Conservation (phyloP, 2,888 invertebrate genomes). For the Spodoptera exigua region DNA sequence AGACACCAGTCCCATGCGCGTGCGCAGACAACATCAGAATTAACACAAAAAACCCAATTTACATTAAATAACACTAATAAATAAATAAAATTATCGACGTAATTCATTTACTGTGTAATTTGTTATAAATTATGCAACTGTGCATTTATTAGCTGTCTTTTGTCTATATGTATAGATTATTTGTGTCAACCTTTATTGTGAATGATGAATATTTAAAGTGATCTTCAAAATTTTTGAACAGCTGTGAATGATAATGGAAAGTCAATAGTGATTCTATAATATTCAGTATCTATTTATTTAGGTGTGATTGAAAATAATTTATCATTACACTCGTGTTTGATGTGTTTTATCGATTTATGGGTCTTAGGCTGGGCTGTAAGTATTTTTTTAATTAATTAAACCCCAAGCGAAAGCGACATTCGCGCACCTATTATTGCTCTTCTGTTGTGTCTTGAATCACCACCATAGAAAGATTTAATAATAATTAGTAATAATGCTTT, state of each 20-base stretch:
- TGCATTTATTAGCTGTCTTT: constrained; percentile 20
- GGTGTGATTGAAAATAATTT: constrained; percentile 1
- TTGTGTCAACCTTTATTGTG: not conserved
- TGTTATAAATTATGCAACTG: constrained; percentile 17
- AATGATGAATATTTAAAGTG: constrained; percentile 12
- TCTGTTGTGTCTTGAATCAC: too few species aligned
- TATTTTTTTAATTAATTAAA: too few species aligned
- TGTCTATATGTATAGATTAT: constrained; percentile 1
- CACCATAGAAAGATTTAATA: too few species aligned
- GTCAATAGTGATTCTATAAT: not conserved
- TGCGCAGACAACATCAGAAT: not conserved
- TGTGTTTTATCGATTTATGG: too few species aligned
- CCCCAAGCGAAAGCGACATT: too few species aligned
- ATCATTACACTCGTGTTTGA: not conserved
- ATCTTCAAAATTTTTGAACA: not conserved
- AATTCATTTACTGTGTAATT: constrained; percentile 30
- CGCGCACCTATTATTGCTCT: too few species aligned
- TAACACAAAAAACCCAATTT: constrained; percentile 30
- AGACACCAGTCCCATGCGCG: too few species aligned
- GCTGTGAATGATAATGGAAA: constrained; percentile 4
- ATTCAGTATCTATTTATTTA: constrained; percentile 8
- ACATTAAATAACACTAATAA: constrained; percentile 4
- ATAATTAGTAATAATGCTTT: too few species aligned
- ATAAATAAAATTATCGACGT: not conserved
- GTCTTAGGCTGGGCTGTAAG: too few species aligned